phyloP scores from a whole-genome alignment of 2,113 vertebrate species.

The Dromas ardeola region DNA sequence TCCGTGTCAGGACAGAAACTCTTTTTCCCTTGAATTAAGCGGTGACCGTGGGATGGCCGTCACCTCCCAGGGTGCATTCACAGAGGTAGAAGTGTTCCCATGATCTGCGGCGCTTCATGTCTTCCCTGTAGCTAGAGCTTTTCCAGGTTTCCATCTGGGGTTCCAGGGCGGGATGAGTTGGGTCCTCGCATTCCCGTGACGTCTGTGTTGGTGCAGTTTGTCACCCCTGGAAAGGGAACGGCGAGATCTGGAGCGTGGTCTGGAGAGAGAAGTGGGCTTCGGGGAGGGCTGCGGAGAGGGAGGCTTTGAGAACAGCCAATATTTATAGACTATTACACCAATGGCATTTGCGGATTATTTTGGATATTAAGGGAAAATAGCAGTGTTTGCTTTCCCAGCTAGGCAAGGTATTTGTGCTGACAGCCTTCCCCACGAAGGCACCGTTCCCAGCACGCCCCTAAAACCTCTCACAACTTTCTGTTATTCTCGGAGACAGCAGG shows the following conservation, averaged over 20 bases:
- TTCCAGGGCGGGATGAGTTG: neutral
- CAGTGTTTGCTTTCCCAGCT: neutral
- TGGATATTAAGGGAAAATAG: neutral
- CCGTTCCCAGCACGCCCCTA: neutral
- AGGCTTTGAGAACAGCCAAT: neutral
- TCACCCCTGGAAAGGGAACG: neutral
- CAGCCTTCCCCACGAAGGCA: neutral
- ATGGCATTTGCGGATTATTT: neutral
- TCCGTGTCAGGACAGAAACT: neutral
- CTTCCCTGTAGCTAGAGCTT: neutral
- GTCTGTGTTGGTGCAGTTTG: neutral
- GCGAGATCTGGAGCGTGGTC: neutral
- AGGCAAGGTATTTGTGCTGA: neutral
- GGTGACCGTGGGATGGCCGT: neutral
- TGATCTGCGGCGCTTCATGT: rapidly evolving
- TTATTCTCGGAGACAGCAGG: neutral
- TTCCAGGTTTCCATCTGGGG: neutral
- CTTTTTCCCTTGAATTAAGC: neutral
- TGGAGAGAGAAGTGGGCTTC: neutral
- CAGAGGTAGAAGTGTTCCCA: neutral
- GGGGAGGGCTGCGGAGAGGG: neutral
- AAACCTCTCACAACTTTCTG: neutral
- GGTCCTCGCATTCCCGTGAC: rapidly evolving
- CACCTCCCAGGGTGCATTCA: neutral
- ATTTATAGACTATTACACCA: neutral